phyloP scores from a whole-genome alignment of 64 coral and sea anemone genomes.

The Actinia equina region DNA sequence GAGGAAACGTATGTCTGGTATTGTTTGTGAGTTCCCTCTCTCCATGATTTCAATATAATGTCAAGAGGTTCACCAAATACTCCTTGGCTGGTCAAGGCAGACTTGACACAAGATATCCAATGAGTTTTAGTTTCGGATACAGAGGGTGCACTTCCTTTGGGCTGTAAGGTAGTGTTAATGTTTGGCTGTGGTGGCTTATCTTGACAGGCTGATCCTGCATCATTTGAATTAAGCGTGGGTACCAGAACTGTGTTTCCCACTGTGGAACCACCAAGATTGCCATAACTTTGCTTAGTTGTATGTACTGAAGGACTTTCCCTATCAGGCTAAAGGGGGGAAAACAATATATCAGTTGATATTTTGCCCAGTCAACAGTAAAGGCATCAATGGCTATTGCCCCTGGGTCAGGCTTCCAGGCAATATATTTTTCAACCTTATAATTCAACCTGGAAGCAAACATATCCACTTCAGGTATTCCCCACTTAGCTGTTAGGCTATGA shows the following conservation, averaged over 20 bases:
- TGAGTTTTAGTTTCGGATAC: constrained; percentile 56
- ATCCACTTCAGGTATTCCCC: constrained; percentile 28
- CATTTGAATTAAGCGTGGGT: constrained; percentile 39
- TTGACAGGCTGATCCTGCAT: constrained; percentile 12
- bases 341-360: constrained; percentile 38
- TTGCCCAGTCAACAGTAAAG: constrained; percentile 36
- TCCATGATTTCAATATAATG: constrained; percentile 52
- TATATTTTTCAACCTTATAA: constrained; percentile 14
- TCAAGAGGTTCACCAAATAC: constrained; percentile 37
- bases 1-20: constrained; percentile 26
- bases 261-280: constrained; percentile 29
- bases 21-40: constrained; percentile 40
- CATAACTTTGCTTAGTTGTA: neutral
- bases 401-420: constrained; percentile 44
- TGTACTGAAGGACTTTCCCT: constrained; percentile 33
- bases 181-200: constrained; percentile 37
- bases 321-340: constrained; percentile 48
- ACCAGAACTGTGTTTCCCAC: constrained; percentile 69
- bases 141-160: constrained; percentile 24
- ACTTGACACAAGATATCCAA: constrained; percentile 56
- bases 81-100: constrained; percentile 30
- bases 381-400: constrained; percentile 35
- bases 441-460: constrained; percentile 54
- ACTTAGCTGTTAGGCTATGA: neutral
- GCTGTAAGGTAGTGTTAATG: constrained; percentile 31